These are phyloP conservation scores for Amphipyra berbera DNA, from an alignment of 2,888 invertebrate species.

Conservation along the genomic window DNA sequence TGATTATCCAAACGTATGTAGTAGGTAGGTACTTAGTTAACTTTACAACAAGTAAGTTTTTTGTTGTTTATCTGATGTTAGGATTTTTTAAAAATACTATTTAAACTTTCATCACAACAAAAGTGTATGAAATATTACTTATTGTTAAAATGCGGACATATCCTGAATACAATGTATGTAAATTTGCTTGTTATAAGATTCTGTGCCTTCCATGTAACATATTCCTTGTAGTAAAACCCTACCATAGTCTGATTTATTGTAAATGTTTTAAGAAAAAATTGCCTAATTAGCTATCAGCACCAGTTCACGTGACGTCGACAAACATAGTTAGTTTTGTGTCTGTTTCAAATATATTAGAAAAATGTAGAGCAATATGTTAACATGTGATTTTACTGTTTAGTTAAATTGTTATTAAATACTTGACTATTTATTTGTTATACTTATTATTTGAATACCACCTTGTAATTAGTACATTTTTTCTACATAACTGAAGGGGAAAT, in stretches of 20 bases:
- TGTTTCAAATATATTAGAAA: conserved; percentile 30
- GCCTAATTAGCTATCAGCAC: conserved; percentile 33
- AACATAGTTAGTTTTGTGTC: conserved; percentile 11
- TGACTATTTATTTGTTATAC: conserved; percentile 38
- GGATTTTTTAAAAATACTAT: not conserved
- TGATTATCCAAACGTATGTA: not conserved
- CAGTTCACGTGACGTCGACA: conserved; percentile 21
- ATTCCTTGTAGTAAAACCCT: not conserved
- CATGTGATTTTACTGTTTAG: conserved; percentile 54
- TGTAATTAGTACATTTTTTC: not conserved
- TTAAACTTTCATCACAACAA: not conserved
- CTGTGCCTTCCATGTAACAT: conserved; percentile 35
- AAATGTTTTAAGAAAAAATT: conserved; percentile 5
- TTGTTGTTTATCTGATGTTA: not conserved
- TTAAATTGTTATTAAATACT: conserved; percentile 51
- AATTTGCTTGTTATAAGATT: conserved; percentile 3
- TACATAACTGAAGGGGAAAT: too few species aligned
- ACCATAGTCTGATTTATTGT: conserved; percentile 3
- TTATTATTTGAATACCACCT: conserved; percentile 24
- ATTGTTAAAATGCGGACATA: conserved; percentile 21
- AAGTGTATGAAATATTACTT: not conserved
- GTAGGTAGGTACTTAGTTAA: too few species aligned
- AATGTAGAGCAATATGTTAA: conserved; percentile 44
- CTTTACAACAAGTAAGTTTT: too few species aligned
- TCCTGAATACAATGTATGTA: not conserved